Evolutionary conservation across 2,113 vertebrate species (phyloP).

Genomic region (Cisticola juncidis): DNA sequence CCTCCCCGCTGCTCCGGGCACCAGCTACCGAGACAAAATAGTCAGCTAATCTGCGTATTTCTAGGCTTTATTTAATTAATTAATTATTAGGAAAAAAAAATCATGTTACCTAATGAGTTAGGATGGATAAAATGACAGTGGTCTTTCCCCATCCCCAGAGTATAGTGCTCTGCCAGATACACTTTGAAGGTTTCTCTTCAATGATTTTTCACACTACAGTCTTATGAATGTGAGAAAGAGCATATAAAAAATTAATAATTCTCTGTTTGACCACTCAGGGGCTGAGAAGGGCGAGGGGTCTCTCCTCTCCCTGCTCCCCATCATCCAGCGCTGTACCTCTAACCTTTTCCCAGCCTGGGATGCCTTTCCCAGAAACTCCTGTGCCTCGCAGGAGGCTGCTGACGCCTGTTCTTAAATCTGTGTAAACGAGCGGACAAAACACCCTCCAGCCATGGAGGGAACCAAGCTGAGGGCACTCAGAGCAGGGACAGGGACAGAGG

Average conservation of each 20-base stretch:
- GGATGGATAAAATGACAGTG: not conserved
- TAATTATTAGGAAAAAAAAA: not conserved
- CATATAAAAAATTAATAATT: not conserved
- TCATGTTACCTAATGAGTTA: not conserved
- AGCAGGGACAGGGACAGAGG: not conserved
- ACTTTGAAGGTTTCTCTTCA: not conserved
- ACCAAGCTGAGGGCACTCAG: fast-evolving
- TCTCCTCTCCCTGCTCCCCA: not conserved
- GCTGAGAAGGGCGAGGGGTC: not conserved
- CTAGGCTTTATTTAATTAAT: not conserved
- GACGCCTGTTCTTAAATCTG: not conserved
- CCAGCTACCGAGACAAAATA: not conserved
- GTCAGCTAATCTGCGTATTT: not conserved
- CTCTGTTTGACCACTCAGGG: not conserved
- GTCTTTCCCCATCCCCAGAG: not conserved
- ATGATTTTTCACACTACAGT: not conserved
- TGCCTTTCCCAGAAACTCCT: fast-evolving
- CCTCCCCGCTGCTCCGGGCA: not conserved
- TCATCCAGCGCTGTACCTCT: not conserved
- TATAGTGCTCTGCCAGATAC: not conserved
- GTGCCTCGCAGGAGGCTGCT: not conserved
- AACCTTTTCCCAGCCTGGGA: not conserved
- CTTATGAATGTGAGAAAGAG: not conserved
- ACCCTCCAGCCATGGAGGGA: not conserved
- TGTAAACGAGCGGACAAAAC: not conserved